These are phyloP conservation scores for Vanessa tameamea DNA, from an alignment of 1,140 invertebrate genomes.

Conservation along the genomic window DNA sequence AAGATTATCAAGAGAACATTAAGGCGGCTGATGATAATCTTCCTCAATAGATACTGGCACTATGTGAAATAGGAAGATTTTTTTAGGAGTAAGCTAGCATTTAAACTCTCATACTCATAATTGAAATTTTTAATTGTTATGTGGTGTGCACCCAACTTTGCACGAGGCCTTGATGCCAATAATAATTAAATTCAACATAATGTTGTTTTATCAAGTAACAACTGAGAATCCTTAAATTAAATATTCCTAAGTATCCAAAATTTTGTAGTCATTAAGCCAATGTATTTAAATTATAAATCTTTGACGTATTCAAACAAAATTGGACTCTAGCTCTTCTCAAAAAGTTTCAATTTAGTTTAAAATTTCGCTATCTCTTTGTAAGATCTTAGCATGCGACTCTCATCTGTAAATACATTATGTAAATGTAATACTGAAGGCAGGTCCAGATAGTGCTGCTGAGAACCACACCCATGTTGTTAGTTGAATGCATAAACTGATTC, in stretches of 20 bases:
- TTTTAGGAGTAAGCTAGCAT: too few species aligned
- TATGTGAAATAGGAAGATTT: too few species aligned
- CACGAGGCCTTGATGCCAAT: too few species aligned
- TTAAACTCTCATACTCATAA: too few species aligned
- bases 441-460: conserved; percentile 50
- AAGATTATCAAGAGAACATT: too few species aligned
- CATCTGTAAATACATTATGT: conserved; percentile 53
- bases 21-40: too few species aligned
- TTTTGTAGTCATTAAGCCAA: neutral
- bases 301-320: neutral
- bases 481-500: conserved; percentile 9
- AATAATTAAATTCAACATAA: too few species aligned
- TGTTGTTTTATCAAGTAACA: neutral
- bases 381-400: conserved; percentile 67
- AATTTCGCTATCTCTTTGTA: conserved; percentile 56
- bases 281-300: neutral
- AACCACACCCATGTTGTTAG: conserved; percentile 64
- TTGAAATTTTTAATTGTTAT: too few species aligned
- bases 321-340: neutral
- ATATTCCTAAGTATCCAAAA: neutral
- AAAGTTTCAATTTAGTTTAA: conserved; percentile 59
- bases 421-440: conserved; percentile 69
- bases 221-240: neutral
- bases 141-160: too few species aligned
- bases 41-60: too few species aligned